Base-by-base conservation (phyloP, 2,113 vertebrate genomes). In the Pseudonaja textilis region DNA sequence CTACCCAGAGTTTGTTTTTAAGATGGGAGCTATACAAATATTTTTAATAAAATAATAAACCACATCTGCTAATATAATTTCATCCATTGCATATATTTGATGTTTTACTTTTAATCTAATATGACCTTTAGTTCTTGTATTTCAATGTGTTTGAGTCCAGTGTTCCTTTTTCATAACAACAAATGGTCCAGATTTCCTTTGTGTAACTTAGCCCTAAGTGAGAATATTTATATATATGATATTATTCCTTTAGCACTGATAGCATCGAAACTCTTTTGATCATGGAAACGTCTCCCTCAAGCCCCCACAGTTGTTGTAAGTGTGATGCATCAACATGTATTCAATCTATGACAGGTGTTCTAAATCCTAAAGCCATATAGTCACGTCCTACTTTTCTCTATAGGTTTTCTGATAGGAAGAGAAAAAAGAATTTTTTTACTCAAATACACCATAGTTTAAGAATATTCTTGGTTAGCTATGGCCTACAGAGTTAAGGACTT, bases 151-250 rank as follows among this genome's bases (percentile, higher is more conserved):
- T 85, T 90, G 47, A 54, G n/a, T 91, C 54, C 22, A 54, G 47
- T 55, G 11, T n/a, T 81, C 50, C 64, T 81, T 85, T 10, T 25
- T 81, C 12, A 50, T 81, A 90, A 39, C 61, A 90, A 91, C 93
- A 96, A 90, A 94, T 93, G 96, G 93, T 91, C 93, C 93, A 8
- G 0, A 93, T 88, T 97, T 96, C 96, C 92, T 95, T 94, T 97
- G 91, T 55, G n/a, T 81, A 52, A 81, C 42, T 47, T 50, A 74
- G 29, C 3, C 69, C 47, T 23, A 23, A 90, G 57, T 69, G 45
- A 50, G 16, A 64, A 90, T 90, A 26, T 56, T 91, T 50, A 22
- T 90, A 23, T 34, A 64, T 86, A 11, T 45, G 8, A 86, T 59
- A 87, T 85, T 61, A 57, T 91, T 85, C 69, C 39, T 81, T 59